Evolutionary conservation across 1,140 invertebrate genomes (phyloP).

Genomic region (Drosophila setifemur): DNA sequence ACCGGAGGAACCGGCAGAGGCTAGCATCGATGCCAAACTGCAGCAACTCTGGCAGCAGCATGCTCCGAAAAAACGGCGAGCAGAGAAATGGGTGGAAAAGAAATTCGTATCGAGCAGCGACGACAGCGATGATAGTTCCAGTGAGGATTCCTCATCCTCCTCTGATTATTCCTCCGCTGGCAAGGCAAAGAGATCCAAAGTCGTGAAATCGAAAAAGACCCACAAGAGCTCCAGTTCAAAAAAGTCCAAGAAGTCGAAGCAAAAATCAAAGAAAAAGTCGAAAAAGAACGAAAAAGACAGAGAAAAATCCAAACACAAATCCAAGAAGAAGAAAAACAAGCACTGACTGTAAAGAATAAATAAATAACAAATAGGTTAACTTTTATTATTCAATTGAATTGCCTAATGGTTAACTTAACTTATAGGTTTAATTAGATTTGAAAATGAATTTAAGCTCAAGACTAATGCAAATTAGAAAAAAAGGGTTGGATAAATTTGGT

Average conservation of each 20-base stretch:
- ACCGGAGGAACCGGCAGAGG: slow-evolving; percentile 8
- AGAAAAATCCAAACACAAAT: slow-evolving; percentile 55
- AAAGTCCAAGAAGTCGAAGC: slow-evolving; percentile 59
- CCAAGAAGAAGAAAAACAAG: slow-evolving; percentile 64
- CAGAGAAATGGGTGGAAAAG: slow-evolving; percentile 63
- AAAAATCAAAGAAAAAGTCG: slow-evolving; percentile 68
- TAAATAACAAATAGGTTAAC: not conserved
- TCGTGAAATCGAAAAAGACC: slow-evolving; percentile 47
- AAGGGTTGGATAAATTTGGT: no score
- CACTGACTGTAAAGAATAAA: slow-evolving; percentile 24
- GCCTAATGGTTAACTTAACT: slow-evolving; percentile 18
- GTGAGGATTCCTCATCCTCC: slow-evolving; percentile 13
- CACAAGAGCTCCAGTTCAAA: slow-evolving; percentile 57
- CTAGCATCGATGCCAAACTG: slow-evolving; percentile 54
- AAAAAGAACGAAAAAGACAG: slow-evolving; percentile 66
- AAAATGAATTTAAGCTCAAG: no score
- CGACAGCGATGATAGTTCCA: slow-evolving; percentile 46
- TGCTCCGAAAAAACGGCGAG: slow-evolving; percentile 45
- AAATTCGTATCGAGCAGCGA: slow-evolving; percentile 34
- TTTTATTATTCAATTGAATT: slow-evolving; percentile 10
- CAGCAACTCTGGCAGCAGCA: slow-evolving; percentile 61
- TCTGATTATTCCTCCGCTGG: not conserved
- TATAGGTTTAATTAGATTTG: no score
- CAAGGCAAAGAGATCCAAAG: slow-evolving; percentile 38
- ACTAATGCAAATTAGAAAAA: no score